These are phyloP conservation scores for Phylloscopus trochilus DNA, from an alignment of 2,113 vertebrate genomes.

Conservation along the genomic window DNA sequence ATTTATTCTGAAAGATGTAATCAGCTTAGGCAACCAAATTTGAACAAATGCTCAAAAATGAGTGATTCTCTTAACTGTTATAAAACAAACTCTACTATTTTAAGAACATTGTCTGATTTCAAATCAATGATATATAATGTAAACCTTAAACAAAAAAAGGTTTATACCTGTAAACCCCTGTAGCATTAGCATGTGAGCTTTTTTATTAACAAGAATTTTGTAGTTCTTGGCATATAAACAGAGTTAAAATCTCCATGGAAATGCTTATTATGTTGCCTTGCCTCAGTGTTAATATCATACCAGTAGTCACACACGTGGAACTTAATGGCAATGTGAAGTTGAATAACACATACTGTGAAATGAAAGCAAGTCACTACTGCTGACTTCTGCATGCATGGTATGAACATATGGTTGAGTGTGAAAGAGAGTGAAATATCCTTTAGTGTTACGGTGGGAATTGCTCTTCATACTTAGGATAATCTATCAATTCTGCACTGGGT, in stretches of 20 bases:
- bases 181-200: not conserved
- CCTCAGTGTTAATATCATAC: not conserved
- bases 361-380: not conserved
- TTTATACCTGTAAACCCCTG: not conserved
- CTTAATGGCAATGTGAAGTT: not conserved
- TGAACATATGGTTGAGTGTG: not conserved
- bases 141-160: not conserved
- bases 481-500: not conserved
- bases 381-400: not conserved
- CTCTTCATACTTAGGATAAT: not conserved
- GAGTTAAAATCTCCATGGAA: not conserved
- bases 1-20: not conserved
- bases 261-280: not conserved
- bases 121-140: not conserved
- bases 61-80: not conserved
- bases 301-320: not conserved
- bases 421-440: not conserved
- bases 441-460: not conserved
- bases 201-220: not conserved
- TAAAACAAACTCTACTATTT: not conserved
- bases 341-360: not conserved
- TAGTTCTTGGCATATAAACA: not conserved
- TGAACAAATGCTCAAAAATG: not conserved
- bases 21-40: not conserved
- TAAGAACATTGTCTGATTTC: not conserved